Percentiles rank a stretch among this genome's conserved stretches.
phyloP scores from a whole-genome alignment of 2,113 vertebrate genomes.

The Leuciscus idus region DNA sequence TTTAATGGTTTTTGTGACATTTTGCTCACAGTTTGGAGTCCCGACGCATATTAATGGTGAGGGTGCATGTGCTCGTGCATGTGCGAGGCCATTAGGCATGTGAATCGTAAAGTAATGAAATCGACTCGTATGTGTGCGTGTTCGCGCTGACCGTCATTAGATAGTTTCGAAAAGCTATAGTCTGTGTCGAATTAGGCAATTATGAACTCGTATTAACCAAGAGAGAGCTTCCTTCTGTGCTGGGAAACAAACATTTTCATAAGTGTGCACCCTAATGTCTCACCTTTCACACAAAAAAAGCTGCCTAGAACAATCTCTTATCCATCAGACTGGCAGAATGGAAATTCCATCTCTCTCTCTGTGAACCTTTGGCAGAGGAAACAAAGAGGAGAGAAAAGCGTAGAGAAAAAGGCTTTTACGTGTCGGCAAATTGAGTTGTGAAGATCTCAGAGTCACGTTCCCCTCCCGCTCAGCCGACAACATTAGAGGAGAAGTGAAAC shows the following conservation, averaged over 20 bases:
- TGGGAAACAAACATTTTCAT: constrained; percentile 11
- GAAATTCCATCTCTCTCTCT: constrained; percentile 21
- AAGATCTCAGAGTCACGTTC: constrained; percentile 72
- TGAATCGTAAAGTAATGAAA: neutral
- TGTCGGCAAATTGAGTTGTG: constrained; percentile 75
- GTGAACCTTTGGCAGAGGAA: constrained; percentile 60
- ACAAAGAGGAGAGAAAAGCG: constrained; percentile 62
- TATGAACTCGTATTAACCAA: constrained; percentile 13
- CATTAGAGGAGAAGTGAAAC: constrained; percentile 71
- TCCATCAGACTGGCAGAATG: neutral
- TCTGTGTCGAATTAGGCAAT: constrained; percentile 30
- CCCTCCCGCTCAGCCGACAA: constrained; percentile 61
- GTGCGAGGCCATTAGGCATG: neutral
- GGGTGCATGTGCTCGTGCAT: neutral
- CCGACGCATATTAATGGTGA: neutral
- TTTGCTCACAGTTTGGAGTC: neutral
- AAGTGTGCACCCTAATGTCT: constrained; percentile 1
- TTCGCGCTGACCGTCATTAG: constrained; percentile 34
- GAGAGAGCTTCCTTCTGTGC: constrained; percentile 1
- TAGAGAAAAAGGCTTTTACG: constrained; percentile 55
- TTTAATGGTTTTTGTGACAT: neutral
- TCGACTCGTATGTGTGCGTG: neutral
- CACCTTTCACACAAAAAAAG: neutral
- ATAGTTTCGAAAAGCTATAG: constrained; percentile 1
- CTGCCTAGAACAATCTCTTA: neutral